A percentile compares a stretch with the other conserved stretches of the same genome.
phyloP scores from a whole-genome alignment of 2,113 vertebrate species.

The Corythornis vintsioides region DNA sequence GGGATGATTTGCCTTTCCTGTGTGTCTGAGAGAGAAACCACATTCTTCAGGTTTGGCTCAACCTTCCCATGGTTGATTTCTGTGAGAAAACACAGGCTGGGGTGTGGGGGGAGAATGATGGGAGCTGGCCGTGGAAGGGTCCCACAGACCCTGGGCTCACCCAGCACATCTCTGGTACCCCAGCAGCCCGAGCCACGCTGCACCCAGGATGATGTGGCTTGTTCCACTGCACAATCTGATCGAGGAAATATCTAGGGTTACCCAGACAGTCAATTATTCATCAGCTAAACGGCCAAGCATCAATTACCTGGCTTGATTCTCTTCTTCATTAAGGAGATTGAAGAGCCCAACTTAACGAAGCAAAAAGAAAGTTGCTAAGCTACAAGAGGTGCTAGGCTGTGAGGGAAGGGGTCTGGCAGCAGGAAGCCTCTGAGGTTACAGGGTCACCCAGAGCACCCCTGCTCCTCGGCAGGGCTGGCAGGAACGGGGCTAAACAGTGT shows the following conservation, averaged over 20 bases:
- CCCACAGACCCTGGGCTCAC: background rate
- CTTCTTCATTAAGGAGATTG: constrained; percentile 97
- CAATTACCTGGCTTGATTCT: constrained; percentile 92
- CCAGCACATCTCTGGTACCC: constrained; percentile 52
- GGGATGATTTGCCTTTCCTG: background rate
- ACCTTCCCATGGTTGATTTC: background rate
- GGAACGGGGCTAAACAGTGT: background rate
- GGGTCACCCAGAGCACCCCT: background rate
- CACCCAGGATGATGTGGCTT: constrained; percentile 68
- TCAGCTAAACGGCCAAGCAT: constrained; percentile 87
- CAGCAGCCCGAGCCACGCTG: background rate
- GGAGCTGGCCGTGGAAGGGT: background rate
- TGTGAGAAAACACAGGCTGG: too few species aligned
- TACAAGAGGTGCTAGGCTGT: constrained; percentile 68
- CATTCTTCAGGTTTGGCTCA: background rate
- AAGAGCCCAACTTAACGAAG: constrained; percentile 78
- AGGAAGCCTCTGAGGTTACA: background rate
- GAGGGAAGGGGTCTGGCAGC: background rate
- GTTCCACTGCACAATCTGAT: constrained; percentile 87
- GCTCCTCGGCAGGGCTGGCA: background rate
- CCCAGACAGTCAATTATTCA: constrained; percentile 96
- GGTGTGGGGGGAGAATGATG: background rate
- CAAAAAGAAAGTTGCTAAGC: constrained; percentile 78
- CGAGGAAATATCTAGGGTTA: constrained; percentile 85
- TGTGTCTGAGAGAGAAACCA: fast-evolving